Base-by-base conservation (phyloP, 92 coral and sea anemone genomes). In the Zoanthus sociatus region DNA sequence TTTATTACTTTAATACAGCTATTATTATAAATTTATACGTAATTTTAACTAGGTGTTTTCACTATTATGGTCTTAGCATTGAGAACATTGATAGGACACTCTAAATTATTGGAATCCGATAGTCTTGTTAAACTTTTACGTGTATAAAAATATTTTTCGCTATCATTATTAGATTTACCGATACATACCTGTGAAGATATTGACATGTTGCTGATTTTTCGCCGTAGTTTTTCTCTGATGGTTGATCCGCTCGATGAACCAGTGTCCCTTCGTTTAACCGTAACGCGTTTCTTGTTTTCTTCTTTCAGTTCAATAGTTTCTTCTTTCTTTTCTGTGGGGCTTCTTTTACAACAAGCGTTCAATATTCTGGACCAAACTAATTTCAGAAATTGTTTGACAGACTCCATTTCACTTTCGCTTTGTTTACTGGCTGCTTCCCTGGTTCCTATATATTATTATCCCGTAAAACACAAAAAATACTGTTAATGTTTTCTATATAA, bases 201-300 rank as follows among this genome's bases (percentile, higher is more conserved):
- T 16, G 85, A 81, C n/a, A 81, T 45, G 7, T 30, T 81, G 21
- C 85, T 81, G 1, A 81, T 32, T 81, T 81, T 81, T 63, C 85
- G 55, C 15, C 76, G 47, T 9, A 81, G 76, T 81, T 81, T 81
- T 63, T 81, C 85, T 66, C n/a, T 81, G 20, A 81, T 81, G 3
- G 85, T 81, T 11, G 85, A 81, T 81, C 75, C 85, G 5, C 47
- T n/a, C 21, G 84, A 79, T 12, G 85, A 81, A 11, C 12, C 18
- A 13, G 84, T 64, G n/a, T 81, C 85, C 53, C 63, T 30, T 26
- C 82, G 20, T 53, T 67, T 81, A 13, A 66, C 75, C 20, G 85
- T 81, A 26, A 37, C 47, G 12, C 67, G 53, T 0, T 10, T n/a
- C 31, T 77, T 77, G 15, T 21, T 46, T 13, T 14, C 51, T 47